Conservation (phyloP, 92 coral and sea anemone genomes). For the Hydrozoanthus gracilis region DNA sequence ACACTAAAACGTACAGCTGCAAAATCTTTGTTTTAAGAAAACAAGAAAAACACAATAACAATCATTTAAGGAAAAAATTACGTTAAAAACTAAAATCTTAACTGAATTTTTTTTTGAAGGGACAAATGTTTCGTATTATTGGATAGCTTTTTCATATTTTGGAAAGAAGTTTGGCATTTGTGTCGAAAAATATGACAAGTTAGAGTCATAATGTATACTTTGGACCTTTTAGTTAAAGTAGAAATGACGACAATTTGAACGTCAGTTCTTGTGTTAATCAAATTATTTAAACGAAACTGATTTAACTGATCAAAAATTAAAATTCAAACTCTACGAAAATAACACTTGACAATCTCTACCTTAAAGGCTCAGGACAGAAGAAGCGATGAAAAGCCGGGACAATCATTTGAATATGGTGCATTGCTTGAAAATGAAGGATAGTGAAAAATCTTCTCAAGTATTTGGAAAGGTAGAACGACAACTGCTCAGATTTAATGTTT, state of each 20-base stretch:
- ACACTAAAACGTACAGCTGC: no score
- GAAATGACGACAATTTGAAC: constrained; percentile 9
- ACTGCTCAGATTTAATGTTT: no score
- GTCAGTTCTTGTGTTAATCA: constrained; percentile 25
- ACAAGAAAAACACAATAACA: no score
- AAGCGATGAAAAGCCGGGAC: background rate
- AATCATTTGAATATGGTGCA: background rate
- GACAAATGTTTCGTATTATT: background rate
- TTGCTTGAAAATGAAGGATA: background rate
- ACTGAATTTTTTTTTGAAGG: background rate
- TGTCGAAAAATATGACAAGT: background rate
- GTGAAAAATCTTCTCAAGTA: background rate
- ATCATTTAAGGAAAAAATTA: background rate
- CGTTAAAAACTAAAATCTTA: background rate
- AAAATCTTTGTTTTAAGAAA: no score
- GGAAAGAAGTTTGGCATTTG: background rate
- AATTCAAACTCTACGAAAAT: constrained; percentile 15
- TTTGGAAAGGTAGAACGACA: no score
- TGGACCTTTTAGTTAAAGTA: background rate
- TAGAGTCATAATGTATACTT: constrained; percentile 21
- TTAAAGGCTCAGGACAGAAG: background rate
- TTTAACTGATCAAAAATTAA: background rate
- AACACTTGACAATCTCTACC: background rate
- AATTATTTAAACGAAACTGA: constrained; percentile 1
- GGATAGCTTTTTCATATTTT: background rate